Conservation (phyloP, 2,113 vertebrate species). For the Chlorodrepanis virens region DNA sequence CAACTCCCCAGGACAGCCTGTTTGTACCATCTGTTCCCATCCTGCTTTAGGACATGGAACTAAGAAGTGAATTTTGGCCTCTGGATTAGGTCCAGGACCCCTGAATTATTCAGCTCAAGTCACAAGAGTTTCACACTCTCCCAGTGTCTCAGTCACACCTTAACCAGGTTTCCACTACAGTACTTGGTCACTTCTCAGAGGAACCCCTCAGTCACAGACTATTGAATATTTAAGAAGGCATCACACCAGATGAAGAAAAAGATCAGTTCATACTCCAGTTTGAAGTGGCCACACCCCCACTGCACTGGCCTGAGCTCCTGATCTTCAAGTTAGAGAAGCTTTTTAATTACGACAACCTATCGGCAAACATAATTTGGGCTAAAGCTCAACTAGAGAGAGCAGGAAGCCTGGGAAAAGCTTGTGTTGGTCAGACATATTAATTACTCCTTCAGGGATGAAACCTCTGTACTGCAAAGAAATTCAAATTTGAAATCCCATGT, state of each 20-base stretch:
- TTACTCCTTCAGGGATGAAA: background rate
- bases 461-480: background rate
- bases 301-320: background rate
- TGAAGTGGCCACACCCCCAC: background rate
- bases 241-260: background rate
- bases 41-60: background rate
- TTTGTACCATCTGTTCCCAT: background rate
- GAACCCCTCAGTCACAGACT: background rate
- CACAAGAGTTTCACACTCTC: background rate
- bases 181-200: background rate
- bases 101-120: background rate
- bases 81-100: background rate
- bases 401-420: background rate
- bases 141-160: background rate
- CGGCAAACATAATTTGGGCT: background rate
- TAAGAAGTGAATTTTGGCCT: background rate
- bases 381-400: background rate
- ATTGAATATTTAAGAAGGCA: background rate
- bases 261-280: background rate
- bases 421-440: background rate
- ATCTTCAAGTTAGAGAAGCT: background rate
- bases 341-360: background rate
- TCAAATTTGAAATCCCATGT: background rate
- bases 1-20: rapidly evolving
- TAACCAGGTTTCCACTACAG: rapidly evolving